phyloP scores from a whole-genome alignment of 2,888 invertebrate genomes.

The Myopa testacea region DNA sequence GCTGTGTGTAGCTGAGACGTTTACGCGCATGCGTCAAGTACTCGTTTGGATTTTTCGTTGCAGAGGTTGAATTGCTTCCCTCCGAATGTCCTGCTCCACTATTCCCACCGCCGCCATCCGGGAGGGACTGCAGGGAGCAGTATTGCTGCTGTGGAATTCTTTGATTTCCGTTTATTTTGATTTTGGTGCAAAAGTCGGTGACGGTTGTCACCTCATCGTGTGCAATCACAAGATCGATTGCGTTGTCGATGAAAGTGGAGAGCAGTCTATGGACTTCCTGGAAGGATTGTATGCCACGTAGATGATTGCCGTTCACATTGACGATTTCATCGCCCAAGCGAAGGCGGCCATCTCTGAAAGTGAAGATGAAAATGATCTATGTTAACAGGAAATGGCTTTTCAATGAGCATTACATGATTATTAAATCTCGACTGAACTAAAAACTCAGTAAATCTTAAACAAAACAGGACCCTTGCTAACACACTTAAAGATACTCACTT shows the following conservation, averaged over 20 bases:
- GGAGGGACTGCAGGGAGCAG: constrained; percentile 47
- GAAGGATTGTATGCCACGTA: constrained; percentile 78
- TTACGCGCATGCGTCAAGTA: constrained; percentile 55
- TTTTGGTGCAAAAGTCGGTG: constrained; percentile 66
- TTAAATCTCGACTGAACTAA: neutral
- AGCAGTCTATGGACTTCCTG: constrained; percentile 74
- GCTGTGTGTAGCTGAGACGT: constrained; percentile 62
- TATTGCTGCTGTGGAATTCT: constrained; percentile 41
- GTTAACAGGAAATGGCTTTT: too few species aligned
- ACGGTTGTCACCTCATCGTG: constrained; percentile 75
- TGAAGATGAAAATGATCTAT: neutral
- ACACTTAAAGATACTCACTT: constrained; percentile 57
- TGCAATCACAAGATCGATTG: constrained; percentile 74
- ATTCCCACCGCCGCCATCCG: neutral
- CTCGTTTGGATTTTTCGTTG: constrained; percentile 41
- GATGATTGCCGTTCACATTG: constrained; percentile 85
- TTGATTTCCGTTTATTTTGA: constrained; percentile 61
- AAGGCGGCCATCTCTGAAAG: constrained; percentile 80
- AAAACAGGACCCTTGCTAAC: neutral
- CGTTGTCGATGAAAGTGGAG: constrained; percentile 64
- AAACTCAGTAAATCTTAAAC: neutral
- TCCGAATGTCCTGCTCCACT: constrained; percentile 15
- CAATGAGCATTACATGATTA: too few species aligned
- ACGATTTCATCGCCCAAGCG: constrained; percentile 90
- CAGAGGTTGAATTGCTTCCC: constrained; percentile 23